Evolutionary conservation across 2,113 vertebrate genomes (phyloP).

Genomic region (Fregetta grallaria): DNA sequence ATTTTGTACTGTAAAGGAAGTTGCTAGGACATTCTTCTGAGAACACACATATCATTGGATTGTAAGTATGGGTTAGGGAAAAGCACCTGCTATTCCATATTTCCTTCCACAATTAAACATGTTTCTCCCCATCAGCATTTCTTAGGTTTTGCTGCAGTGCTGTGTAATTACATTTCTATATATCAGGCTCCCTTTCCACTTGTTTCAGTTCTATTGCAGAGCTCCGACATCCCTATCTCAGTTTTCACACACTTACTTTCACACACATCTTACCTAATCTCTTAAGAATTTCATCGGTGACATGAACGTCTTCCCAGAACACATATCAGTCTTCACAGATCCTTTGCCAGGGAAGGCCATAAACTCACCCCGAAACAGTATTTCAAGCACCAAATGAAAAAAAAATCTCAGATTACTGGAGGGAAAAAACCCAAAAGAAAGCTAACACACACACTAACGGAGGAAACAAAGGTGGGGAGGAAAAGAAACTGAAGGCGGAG

Average conservation of each 20-base stretch:
- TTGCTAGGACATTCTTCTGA: not conserved
- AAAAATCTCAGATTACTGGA: not conserved
- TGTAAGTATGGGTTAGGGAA: not conserved
- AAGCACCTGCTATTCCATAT: not conserved
- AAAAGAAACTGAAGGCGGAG: not conserved
- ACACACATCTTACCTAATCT: not conserved
- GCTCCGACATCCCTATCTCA: not conserved
- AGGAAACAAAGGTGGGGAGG: not conserved
- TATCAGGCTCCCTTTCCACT: not conserved
- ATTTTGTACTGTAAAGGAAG: not conserved
- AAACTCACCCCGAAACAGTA: not conserved
- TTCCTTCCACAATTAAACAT: not conserved
- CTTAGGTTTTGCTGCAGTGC: not conserved
- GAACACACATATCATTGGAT: not conserved
- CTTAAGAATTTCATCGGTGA: not conserved
- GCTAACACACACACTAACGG: not conserved
- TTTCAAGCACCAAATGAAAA: not conserved
- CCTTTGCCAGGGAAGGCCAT: not conserved
- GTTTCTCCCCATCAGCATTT: not conserved
- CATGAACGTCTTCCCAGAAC: not conserved
- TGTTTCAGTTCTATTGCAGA: not conserved
- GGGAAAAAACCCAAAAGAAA: not conserved
- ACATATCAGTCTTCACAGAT: not conserved
- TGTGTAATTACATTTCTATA: not conserved
- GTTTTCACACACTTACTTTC: not conserved